These are phyloP conservation scores for Drosophila neutralis DNA, from an alignment of 2,888 invertebrate genomes.

Conservation along the genomic window DNA sequence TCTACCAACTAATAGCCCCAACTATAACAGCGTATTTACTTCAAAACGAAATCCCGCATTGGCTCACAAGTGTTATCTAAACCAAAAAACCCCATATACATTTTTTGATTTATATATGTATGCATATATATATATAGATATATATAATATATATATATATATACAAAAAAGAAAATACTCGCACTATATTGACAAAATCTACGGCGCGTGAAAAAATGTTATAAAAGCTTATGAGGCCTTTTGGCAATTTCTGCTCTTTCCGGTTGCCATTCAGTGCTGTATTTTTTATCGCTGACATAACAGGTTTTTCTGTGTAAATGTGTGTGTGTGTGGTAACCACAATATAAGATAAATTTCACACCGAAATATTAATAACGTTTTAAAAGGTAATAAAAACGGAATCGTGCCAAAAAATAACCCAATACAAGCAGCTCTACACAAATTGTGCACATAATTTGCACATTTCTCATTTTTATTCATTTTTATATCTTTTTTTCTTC, in stretches of 20 bases:
- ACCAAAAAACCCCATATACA: slow-evolving; percentile 11
- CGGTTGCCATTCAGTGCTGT: slow-evolving; percentile 6
- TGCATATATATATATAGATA: not conserved
- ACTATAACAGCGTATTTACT: not conserved
- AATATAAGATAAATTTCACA: slow-evolving; percentile 61
- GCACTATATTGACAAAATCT: slow-evolving; percentile 56
- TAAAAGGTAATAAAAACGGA: slow-evolving; percentile 36
- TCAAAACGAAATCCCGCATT: slow-evolving; percentile 11
- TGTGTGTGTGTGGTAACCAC: slow-evolving; percentile 38
- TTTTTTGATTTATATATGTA: too few species aligned
- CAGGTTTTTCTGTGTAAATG: slow-evolving; percentile 14
- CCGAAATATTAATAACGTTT: slow-evolving; percentile 56
- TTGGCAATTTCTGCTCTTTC: slow-evolving; percentile 40
- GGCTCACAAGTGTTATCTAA: slow-evolving; percentile 39
- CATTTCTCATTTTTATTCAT: slow-evolving; percentile 45
- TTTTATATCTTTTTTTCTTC: not conserved
- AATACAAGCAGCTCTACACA: slow-evolving; percentile 27
- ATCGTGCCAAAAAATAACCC: slow-evolving; percentile 13
- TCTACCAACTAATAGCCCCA: not conserved
- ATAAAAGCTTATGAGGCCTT: slow-evolving; percentile 56
- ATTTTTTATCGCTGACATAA: slow-evolving; percentile 25
- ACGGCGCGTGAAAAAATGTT: slow-evolving; percentile 58
- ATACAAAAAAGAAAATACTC: slow-evolving; percentile 12
- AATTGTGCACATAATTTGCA: slow-evolving; percentile 39
- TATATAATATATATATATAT: not conserved